phyloP scores from a whole-genome alignment of 2,113 vertebrate genomes.

The Isurus oxyrinchus region DNA sequence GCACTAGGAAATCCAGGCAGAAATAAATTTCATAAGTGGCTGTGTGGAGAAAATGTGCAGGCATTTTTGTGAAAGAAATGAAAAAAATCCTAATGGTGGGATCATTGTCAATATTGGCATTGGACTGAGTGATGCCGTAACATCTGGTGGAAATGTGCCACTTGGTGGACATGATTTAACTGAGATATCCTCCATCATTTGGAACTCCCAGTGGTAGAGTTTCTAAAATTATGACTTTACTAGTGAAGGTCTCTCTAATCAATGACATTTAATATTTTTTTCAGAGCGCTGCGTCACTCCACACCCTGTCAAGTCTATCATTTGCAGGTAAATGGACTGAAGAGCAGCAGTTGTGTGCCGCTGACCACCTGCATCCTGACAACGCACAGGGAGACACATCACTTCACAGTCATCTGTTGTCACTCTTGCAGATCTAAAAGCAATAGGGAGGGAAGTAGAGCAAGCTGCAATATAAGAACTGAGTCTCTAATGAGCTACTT shows the following conservation, averaged over 20 bases:
- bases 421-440: background rate
- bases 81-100: background rate
- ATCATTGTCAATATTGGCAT: background rate
- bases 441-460: background rate
- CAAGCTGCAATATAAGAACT: background rate
- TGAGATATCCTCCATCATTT: background rate
- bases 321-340: background rate
- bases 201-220: background rate
- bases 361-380: constrained; percentile 7
- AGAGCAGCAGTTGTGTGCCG: background rate
- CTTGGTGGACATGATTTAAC: background rate
- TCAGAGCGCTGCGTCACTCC: background rate
- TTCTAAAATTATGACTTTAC: background rate
- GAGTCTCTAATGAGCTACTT: background rate
- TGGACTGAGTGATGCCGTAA: background rate
- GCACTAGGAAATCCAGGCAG: background rate
- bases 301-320: background rate
- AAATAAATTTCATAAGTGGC: background rate
- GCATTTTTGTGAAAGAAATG: background rate
- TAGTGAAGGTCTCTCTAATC: background rate
- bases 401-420: constrained; percentile 13
- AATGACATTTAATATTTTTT: background rate
- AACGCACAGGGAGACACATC: background rate
- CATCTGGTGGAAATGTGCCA: background rate
- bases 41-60: background rate